These are phyloP conservation scores for Mormyrus lacerda DNA, from an alignment of 2,113 vertebrate species.

Conservation along the genomic window DNA sequence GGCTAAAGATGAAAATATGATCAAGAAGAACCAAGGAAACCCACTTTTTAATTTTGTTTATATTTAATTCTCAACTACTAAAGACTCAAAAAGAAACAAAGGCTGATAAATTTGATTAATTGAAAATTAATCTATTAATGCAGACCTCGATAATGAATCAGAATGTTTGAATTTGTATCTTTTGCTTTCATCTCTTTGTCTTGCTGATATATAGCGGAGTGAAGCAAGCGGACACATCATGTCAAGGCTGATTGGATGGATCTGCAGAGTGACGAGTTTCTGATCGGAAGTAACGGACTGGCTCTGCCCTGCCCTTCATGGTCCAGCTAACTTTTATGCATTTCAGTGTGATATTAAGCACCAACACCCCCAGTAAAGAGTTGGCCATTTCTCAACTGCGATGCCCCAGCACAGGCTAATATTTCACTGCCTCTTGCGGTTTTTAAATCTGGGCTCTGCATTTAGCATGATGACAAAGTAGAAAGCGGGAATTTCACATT, in stretches of 20 bases:
- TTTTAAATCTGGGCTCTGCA: slow-evolving; percentile 72
- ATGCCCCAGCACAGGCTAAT: slow-evolving; percentile 68
- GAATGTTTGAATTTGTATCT: not conserved
- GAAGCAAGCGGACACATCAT: slow-evolving; percentile 93
- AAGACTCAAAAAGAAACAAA: not conserved
- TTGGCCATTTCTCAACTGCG: slow-evolving; percentile 90
- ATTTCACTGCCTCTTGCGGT: slow-evolving; percentile 94
- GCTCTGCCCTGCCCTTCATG: slow-evolving; percentile 96
- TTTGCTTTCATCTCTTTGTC: not conserved
- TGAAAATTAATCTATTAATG: not conserved
- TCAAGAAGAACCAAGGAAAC: slow-evolving; percentile 44
- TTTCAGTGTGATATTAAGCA: slow-evolving; percentile 93
- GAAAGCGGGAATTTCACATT: slow-evolving; percentile 34
- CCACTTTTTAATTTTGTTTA: slow-evolving; percentile 39
- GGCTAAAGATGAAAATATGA: slow-evolving; percentile 66
- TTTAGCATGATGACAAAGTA: slow-evolving; percentile 72
- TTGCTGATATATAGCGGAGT: slow-evolving; percentile 96
- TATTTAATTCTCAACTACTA: slow-evolving; percentile 68
- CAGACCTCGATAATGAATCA: not conserved
- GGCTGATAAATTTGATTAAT: not conserved
- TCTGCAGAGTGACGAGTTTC: slow-evolving; percentile 96
- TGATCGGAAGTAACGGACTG: slow-evolving; percentile 81
- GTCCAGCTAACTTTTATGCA: slow-evolving; percentile 95
- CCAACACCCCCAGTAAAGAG: slow-evolving; percentile 80
- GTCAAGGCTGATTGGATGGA: slow-evolving; percentile 99